phyloP scores from a whole-genome alignment of 2,113 vertebrate genomes.

The Numida meleagris region DNA sequence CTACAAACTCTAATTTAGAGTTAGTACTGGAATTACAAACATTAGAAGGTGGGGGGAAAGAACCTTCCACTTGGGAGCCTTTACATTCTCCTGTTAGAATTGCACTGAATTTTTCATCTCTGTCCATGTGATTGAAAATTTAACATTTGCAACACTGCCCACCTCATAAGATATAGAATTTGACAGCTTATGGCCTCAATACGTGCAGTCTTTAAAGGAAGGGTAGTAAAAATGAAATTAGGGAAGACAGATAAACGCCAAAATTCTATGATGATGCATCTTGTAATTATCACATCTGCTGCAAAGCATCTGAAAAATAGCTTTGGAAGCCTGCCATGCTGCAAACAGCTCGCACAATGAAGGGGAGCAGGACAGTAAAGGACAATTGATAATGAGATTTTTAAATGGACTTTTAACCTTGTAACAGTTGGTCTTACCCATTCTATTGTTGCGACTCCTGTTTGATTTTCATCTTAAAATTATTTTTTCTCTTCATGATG shows the following conservation, averaged over 20 bases:
- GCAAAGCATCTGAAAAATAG: constrained; percentile 47
- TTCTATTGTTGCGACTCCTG: background rate
- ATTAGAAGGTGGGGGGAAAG: constrained; percentile 20
- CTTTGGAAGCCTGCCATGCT: constrained; percentile 60
- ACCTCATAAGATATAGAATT: constrained; percentile 32
- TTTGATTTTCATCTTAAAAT: background rate
- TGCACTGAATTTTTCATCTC: constrained; percentile 49
- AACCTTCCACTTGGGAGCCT: constrained; percentile 2
- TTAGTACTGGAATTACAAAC: constrained; percentile 47
- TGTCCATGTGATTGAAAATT: constrained; percentile 65
- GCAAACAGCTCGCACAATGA: background rate
- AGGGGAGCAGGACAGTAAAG: constrained; percentile 12
- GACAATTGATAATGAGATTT: constrained; percentile 1
- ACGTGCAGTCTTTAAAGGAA: constrained; percentile 61
- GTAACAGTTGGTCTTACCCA: background rate
- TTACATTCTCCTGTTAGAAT: constrained; percentile 52
- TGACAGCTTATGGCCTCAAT: constrained; percentile 64
- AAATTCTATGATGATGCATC: constrained; percentile 40
- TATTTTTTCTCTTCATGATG: background rate
- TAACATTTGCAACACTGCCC: constrained; percentile 56
- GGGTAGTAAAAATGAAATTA: constrained; percentile 75
- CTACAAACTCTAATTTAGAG: constrained; percentile 33
- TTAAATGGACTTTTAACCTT: constrained; percentile 14
- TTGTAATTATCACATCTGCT: constrained; percentile 75
- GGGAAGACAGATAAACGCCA: constrained; percentile 63